phyloP scores from a whole-genome alignment of 2,113 vertebrate species.

The Xenotilapia caudafasciata region DNA sequence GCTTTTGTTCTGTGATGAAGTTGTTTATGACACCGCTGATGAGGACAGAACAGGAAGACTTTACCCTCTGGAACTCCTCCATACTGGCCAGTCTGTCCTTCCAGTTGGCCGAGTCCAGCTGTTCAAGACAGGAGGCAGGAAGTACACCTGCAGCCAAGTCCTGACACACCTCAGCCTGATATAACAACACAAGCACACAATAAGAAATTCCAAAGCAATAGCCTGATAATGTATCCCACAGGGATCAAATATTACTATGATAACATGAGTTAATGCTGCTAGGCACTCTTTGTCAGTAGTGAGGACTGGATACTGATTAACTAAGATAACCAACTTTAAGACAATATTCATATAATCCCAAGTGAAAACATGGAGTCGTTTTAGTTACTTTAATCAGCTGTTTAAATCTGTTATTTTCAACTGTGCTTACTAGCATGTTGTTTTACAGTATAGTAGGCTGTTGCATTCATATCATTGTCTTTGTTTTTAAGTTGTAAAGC shows the following conservation, averaged over 20 bases:
- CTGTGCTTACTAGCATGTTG: not conserved
- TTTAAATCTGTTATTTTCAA: not conserved
- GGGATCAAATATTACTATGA: not conserved
- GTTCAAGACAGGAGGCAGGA: constrained; percentile 86
- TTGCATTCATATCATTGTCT: not conserved
- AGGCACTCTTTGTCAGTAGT: not conserved
- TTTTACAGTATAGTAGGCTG: not conserved
- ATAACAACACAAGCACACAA: not conserved
- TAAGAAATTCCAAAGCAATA: not conserved
- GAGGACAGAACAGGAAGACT: not conserved
- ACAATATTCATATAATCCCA: not conserved
- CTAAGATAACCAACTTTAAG: not conserved
- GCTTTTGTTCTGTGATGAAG: not conserved
- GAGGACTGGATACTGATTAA: not conserved
- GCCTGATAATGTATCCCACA: not conserved
- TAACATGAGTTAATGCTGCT: not conserved
- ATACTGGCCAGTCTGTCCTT: constrained; percentile 96
- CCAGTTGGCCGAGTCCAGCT: constrained; percentile 91
- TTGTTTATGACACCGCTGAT: not conserved
- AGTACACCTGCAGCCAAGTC: constrained; percentile 88
- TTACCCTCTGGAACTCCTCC: constrained; percentile 96
- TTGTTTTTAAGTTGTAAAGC: not conserved
- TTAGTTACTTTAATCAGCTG: not conserved
- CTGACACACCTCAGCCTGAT: constrained; percentile 87
- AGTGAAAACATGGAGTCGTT: not conserved